Conservation (phyloP, 2,797 vertebrate species). For the Galago senegalensis region DNA sequence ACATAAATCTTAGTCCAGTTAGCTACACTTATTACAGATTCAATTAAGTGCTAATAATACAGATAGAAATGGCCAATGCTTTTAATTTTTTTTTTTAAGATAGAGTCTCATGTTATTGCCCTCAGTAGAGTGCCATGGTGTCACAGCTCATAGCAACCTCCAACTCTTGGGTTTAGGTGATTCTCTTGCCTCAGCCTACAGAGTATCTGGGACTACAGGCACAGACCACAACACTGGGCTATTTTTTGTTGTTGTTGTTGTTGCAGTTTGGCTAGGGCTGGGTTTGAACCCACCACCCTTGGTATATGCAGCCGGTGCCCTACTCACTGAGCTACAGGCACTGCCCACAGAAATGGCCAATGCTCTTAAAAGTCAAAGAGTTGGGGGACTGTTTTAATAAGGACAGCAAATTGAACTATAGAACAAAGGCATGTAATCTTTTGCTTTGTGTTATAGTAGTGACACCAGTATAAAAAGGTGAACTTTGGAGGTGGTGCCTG, state of each 20-base stretch:
- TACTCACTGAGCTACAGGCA: too few species aligned
- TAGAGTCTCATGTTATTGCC: too few species aligned
- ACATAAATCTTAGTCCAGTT: neutral
- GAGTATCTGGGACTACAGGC: too few species aligned
- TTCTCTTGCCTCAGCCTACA: too few species aligned
- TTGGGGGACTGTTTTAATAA: neutral
- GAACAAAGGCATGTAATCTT: neutral
- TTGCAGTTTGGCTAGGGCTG: too few species aligned
- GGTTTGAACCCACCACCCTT: too few species aligned
- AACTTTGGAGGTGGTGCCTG: neutral
- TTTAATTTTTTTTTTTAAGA: neutral
- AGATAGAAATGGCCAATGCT: neutral
- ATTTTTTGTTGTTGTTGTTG: too few species aligned
- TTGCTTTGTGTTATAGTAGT: slow-evolving; percentile 27
- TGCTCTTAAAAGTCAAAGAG: slow-evolving; percentile 14
- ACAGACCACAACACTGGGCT: too few species aligned
- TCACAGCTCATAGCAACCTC: too few species aligned
- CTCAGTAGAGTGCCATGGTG: too few species aligned
- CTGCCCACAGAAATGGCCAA: neutral
- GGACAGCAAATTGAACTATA: neutral
- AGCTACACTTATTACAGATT: neutral
- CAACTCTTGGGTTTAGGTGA: too few species aligned
- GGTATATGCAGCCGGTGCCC: too few species aligned
- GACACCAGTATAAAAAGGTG: neutral
- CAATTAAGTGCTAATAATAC: neutral